phyloP scores from a whole-genome alignment of 2,113 vertebrate species.

The Ginglymostoma cirratum region DNA sequence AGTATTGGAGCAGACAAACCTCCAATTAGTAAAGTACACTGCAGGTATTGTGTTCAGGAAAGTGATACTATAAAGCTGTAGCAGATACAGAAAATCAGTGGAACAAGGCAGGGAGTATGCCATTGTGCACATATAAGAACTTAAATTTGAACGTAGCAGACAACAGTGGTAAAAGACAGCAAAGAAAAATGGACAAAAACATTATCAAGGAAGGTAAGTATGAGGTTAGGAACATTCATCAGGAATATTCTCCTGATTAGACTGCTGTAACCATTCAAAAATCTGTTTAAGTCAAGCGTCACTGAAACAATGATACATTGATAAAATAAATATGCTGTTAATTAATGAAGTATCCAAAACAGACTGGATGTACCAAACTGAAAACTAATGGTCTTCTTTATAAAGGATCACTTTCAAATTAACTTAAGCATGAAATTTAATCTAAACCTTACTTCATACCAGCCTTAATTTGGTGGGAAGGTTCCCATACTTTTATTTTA shows the following conservation, averaged over 20 bases:
- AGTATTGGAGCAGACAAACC: neutral
- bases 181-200: neutral
- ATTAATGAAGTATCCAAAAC: neutral
- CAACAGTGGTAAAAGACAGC: neutral
- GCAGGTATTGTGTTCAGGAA: neutral
- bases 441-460: neutral
- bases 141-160: neutral
- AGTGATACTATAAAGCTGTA: neutral
- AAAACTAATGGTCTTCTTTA: neutral
- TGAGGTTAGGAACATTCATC: neutral
- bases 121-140: neutral
- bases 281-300: neutral
- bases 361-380: neutral
- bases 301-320: neutral
- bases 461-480: neutral
- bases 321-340: no score
- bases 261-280: neutral
- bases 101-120: neutral
- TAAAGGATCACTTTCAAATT: neutral
- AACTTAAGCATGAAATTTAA: neutral
- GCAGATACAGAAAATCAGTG: neutral
- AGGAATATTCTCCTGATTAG: neutral
- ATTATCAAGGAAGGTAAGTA: neutral
- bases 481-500: neutral
- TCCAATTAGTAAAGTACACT: neutral